A percentile compares a stretch with the other conserved stretches of the same genome.
Evolutionary conservation across 2,797 vertebrate genomes (phyloP).

Genomic region (Paedocypris micromegethes): DNA sequence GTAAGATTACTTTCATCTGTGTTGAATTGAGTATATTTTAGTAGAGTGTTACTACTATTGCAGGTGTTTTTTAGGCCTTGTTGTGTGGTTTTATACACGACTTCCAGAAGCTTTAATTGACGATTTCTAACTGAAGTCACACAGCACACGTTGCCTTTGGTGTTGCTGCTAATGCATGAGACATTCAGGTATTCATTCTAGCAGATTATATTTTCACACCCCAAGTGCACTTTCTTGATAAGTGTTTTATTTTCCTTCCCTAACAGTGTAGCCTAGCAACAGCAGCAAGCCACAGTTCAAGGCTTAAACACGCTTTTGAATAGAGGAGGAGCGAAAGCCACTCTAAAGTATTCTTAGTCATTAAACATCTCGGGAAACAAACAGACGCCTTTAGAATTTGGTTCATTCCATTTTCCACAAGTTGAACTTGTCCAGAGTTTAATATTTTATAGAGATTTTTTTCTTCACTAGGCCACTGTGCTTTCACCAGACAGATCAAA

Average conservation of each 20-base stretch:
- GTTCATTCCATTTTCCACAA: constrained; percentile 20
- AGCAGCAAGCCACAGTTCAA: constrained; percentile 55
- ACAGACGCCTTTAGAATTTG: constrained; percentile 28
- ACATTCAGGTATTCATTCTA: constrained; percentile 48
- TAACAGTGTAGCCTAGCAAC: constrained; percentile 57
- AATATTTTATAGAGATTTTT: constrained; percentile 14
- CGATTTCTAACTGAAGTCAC: constrained; percentile 30
- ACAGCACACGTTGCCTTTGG: constrained; percentile 18
- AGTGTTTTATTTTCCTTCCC: constrained; percentile 50
- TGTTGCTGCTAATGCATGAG: constrained; percentile 30
- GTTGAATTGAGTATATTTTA: too few species aligned
- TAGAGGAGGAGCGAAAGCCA: constrained; percentile 55
- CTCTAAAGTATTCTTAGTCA: constrained; percentile 50
- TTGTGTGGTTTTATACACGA: background rate
- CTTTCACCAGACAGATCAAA: constrained; percentile 46
- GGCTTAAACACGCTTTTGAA: constrained; percentile 56
- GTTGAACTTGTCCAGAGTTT: constrained; percentile 23
- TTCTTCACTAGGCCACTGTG: constrained; percentile 16
- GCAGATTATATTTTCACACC: constrained; percentile 48
- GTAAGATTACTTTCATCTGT: too few species aligned
- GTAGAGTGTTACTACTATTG: too few species aligned
- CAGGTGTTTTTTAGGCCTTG: too few species aligned
- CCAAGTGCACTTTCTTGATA: constrained; percentile 49
- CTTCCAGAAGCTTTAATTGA: constrained; percentile 25
- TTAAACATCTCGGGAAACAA: constrained; percentile 44